Conservation (phyloP, 37 sponge, comb jelly and placozoan species). For the Beroe forskalii region DNA sequence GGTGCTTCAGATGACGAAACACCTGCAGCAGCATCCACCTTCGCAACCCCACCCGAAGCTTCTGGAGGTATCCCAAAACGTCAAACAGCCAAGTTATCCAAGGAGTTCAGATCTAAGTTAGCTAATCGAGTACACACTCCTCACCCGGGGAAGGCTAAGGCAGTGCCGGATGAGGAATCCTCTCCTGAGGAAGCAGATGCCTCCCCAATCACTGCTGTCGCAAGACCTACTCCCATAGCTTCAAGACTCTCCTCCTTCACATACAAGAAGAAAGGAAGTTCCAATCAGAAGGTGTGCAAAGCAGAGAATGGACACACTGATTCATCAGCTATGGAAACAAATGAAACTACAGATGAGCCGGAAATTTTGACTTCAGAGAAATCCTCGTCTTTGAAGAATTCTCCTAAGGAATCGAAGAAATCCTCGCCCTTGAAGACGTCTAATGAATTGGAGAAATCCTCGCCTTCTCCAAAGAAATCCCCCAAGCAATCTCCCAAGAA, state of each 20-base stretch:
- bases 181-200: constrained; percentile 13
- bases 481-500: not conserved
- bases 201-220: not conserved
- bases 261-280: not conserved
- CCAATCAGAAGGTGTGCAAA: not conserved
- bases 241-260: not conserved
- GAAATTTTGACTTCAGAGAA: not conserved
- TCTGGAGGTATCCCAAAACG: constrained; percentile 1
- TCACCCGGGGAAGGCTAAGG: not conserved
- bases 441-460: not conserved
- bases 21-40: not conserved
- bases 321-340: not conserved
- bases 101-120: constrained; percentile 4
- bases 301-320: constrained; percentile 2
- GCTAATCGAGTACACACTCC: constrained; percentile 45
- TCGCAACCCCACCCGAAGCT: not conserved
- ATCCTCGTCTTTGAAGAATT: not conserved
- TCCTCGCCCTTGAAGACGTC: not conserved
- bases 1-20: not conserved
- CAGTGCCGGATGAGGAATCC: not conserved
- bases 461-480: not conserved
- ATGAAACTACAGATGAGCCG: not conserved
- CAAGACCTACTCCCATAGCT: constrained; percentile 19
- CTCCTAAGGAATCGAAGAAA: not conserved
- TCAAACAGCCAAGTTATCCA: constrained; percentile 34